These are phyloP conservation scores for Arvicanthis niloticus DNA, from an alignment of 2,113 vertebrate species.

Conservation along the genomic window DNA sequence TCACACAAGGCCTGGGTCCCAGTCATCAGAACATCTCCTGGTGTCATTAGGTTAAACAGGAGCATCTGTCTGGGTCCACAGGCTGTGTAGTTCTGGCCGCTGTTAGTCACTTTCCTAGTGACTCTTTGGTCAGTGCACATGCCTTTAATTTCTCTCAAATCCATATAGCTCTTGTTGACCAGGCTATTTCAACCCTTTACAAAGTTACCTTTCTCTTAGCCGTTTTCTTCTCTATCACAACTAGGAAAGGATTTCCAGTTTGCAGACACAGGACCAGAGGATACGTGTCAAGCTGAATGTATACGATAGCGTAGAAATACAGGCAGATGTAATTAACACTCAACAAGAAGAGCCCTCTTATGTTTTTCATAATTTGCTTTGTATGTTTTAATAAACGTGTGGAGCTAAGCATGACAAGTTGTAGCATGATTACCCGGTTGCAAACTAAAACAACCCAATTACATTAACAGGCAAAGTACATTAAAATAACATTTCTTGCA, in stretches of 20 bases:
- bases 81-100: too few species aligned
- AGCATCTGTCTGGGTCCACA: accelerated
- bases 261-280: neutral
- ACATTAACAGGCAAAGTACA: constrained; percentile 27
- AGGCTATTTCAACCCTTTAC: neutral
- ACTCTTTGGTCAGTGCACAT: neutral
- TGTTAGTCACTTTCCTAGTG: neutral
- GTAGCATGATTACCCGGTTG: neutral
- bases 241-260: neutral
- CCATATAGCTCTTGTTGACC: too few species aligned
- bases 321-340: neutral
- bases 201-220: neutral
- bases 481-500: neutral
- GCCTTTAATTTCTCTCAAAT: neutral
- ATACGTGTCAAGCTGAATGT: neutral
- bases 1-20: neutral
- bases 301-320: neutral
- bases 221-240: neutral
- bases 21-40: neutral
- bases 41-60: neutral
- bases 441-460: neutral
- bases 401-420: neutral
- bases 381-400: neutral
- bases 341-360: neutral
- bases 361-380: neutral